These are phyloP conservation scores for Dichetophora obliterata DNA, from an alignment of 2,888 invertebrate genomes.

Conservation along the genomic window DNA sequence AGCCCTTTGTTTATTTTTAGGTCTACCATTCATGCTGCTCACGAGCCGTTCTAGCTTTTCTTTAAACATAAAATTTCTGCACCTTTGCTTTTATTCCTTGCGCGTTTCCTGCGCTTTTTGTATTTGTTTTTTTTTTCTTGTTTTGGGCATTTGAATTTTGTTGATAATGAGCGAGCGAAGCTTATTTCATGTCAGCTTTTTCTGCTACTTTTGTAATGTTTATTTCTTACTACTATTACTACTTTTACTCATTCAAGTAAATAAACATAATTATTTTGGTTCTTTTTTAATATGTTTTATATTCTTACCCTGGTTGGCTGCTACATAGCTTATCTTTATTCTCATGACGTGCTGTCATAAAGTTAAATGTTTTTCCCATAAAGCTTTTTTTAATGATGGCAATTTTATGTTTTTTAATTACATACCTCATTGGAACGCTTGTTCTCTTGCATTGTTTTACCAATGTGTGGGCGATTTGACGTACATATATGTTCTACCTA, in stretches of 20 bases:
- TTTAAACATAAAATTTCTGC: background rate
- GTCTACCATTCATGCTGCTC: background rate
- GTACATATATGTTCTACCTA: no score
- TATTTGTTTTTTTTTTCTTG: background rate
- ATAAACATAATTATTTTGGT: constrained; percentile 1
- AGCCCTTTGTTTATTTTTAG: background rate
- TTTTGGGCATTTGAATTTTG: background rate
- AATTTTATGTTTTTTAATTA: constrained; percentile 2
- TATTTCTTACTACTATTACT: constrained; percentile 5
- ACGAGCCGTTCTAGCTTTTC: background rate
- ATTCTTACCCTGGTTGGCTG: background rate
- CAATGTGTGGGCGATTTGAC: no score
- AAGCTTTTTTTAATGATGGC: constrained; percentile 26
- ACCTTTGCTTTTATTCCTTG: background rate
- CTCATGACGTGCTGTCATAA: constrained; percentile 37
- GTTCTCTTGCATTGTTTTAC: no score
- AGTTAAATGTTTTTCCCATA: constrained; percentile 38
- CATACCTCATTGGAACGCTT: no score
- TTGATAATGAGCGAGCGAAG: constrained; percentile 38
- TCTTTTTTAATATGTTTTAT: background rate
- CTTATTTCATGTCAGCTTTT: constrained; percentile 16
- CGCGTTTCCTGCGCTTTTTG: background rate
- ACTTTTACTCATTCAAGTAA: constrained; percentile 3
- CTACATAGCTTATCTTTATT: constrained; percentile 35
- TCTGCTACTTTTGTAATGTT: background rate